phyloP scores from a whole-genome alignment of 2,113 vertebrate species.

The Podarcis raffonei region DNA sequence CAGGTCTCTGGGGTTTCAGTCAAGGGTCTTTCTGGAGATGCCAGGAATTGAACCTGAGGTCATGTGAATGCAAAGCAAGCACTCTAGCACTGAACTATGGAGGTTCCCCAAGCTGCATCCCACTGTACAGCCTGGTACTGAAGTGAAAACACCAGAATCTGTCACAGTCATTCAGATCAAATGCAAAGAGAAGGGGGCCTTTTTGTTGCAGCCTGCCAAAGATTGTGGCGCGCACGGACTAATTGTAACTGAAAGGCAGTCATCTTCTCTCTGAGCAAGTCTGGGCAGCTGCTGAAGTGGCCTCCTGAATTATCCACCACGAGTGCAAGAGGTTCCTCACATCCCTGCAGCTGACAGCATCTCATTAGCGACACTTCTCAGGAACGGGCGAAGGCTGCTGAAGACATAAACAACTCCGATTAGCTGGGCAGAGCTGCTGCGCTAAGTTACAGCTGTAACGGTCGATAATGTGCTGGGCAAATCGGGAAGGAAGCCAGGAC shows the following conservation, averaged over 20 bases:
- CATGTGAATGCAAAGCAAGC: no score
- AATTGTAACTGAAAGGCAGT: slow-evolving; percentile 30
- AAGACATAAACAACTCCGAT: slow-evolving; percentile 19
- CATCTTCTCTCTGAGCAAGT: not conserved
- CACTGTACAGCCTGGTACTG: no score
- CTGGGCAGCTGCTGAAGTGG: not conserved
- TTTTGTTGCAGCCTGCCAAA: not conserved
- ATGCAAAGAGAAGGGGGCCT: not conserved
- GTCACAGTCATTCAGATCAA: not conserved
- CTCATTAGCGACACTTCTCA: not conserved
- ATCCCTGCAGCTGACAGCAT: slow-evolving; percentile 9
- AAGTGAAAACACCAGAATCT: not conserved
- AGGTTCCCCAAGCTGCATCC: no score
- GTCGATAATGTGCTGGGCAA: not conserved
- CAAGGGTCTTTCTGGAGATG: no score
- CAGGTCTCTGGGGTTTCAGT: no score
- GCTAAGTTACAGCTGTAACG: not conserved
- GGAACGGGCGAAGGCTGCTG: slow-evolving; percentile 15
- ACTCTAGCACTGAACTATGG: no score
- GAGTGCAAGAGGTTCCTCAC: not conserved
- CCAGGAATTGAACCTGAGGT: no score
- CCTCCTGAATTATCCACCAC: slow-evolving; percentile 10
- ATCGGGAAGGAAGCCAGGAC: not conserved
- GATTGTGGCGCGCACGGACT: not conserved
- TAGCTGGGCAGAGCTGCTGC: slow-evolving; percentile 9